phyloP scores from a whole-genome alignment of 2,113 vertebrate genomes.

The Cairina moschata region DNA sequence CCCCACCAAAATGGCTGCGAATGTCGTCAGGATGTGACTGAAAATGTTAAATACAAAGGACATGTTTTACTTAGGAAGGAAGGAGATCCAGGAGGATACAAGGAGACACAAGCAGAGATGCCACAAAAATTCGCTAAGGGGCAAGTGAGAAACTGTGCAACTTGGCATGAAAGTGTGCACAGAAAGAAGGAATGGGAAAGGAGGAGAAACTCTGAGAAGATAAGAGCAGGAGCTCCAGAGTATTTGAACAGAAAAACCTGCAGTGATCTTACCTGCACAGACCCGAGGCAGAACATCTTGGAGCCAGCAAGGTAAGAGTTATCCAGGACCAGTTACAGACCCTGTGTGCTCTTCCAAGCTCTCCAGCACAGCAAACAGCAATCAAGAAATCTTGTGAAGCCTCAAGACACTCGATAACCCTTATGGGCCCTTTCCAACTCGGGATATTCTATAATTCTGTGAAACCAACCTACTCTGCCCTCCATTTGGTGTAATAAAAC shows the following conservation, averaged over 20 bases:
- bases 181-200: background rate
- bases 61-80: fast-evolving
- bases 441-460: no score
- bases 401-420: background rate
- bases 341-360: background rate
- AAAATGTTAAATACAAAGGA: background rate
- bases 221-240: background rate
- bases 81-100: background rate
- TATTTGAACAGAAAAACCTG: background rate
- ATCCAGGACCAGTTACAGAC: background rate
- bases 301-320: background rate
- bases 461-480: no score
- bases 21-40: fast-evolving
- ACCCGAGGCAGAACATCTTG: background rate
- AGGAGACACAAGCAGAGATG: background rate
- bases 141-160: background rate
- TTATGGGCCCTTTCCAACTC: no score
- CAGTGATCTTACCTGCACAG: background rate
- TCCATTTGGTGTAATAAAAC: background rate
- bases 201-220: background rate
- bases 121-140: background rate
- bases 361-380: background rate
- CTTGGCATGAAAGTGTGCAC: background rate
- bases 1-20: background rate
- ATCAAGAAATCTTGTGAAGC: background rate